phyloP scores from a whole-genome alignment of 2,113 vertebrate genomes.

The Clinocottus analis region DNA sequence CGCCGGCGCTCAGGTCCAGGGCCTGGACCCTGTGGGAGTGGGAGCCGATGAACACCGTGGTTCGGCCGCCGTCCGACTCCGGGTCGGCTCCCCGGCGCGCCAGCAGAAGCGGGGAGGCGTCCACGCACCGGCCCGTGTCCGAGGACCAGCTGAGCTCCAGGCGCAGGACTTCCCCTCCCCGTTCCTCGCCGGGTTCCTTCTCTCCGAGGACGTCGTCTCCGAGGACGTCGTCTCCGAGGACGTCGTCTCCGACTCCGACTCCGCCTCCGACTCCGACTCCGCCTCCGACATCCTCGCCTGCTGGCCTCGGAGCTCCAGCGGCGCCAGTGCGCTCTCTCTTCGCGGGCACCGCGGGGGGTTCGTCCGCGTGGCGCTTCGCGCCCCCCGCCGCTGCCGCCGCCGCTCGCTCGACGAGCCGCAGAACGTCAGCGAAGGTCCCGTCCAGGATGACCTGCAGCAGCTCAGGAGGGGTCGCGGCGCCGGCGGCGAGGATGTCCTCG shows the following conservation, averaged over 20 bases:
- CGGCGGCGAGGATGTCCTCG: constrained; percentile 83
- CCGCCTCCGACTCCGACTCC: too few species aligned
- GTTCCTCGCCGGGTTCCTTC: neutral
- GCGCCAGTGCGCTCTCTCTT: constrained; percentile 51
- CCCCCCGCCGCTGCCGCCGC: constrained; percentile 8
- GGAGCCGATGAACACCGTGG: constrained; percentile 89
- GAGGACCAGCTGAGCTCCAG: constrained; percentile 88
- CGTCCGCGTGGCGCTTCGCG: neutral
- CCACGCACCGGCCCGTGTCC: constrained; percentile 93
- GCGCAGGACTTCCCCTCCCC: constrained; percentile 26
- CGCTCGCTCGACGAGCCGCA: constrained; percentile 76
- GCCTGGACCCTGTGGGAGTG: constrained; percentile 93
- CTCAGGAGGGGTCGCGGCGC: constrained; percentile 80
- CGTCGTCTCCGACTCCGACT: too few species aligned
- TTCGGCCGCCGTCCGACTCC: neutral
- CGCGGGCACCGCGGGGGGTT: constrained; percentile 2
- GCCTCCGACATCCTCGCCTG: too few species aligned
- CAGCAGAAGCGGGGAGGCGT: constrained; percentile 91
- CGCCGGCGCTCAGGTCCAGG: constrained; percentile 86
- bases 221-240: too few species aligned
- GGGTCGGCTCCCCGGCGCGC: constrained; percentile 32
- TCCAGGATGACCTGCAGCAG: constrained; percentile 91
- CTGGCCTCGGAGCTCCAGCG: too few species aligned
- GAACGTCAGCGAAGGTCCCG: constrained; percentile 84
- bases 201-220: too few species aligned